Evolutionary conservation across 1,140 invertebrate genomes (phyloP), one percentile per base, ranked within the genome.

Genomic region (Trachymyrmex septentrionalis): DNA sequence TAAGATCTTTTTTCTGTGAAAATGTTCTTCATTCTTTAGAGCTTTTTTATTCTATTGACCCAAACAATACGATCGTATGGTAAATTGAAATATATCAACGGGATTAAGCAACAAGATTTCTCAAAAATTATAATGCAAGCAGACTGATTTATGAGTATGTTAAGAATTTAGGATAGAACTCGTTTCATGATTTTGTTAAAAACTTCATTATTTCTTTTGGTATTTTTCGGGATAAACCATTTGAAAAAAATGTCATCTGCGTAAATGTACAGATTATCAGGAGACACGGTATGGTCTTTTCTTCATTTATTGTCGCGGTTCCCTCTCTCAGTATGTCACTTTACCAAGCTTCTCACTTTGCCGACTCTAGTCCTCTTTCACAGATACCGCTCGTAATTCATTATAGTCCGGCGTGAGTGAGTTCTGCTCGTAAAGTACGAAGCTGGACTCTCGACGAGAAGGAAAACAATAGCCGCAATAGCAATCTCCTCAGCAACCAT

Each of bases 381-480:
- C 38, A 66, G 55, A 84, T 73, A 86, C 72, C 69, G 38, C 57
- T 86, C 78, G 63, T 86, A 71, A 84, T 86, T 86, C 80, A 86
- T 86, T 75, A 84, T 48, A 63, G 78, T 66, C 78, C 44, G 61
- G 21, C 44, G 57, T 64, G 86, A 86, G 85, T 80, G 77, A 84
- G 69, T 53, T 84, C 78, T 73, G 86, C 86, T 73, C 86, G 69
- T 86, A 86, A 86, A 86, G 57, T 38, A 61, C 53, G 69, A 61
- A 86, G 63, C 38, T 61, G 73, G 19, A 16, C 82, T 66, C 59
- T 82, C 53, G 72, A 48, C 30, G 63, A 67, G 67, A 64, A 73
- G 34, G 86, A 84, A 86, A 84, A 86, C 77, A 86, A 86, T 72
- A 86, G 77, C 77, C 38, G 57, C 44, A 78, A 86, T 86, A 59